Evolutionary conservation across 2,113 vertebrate genomes (phyloP), one percentile per base, ranked within the genome.

Genomic region (Epinephelus cyanopodus): DNA sequence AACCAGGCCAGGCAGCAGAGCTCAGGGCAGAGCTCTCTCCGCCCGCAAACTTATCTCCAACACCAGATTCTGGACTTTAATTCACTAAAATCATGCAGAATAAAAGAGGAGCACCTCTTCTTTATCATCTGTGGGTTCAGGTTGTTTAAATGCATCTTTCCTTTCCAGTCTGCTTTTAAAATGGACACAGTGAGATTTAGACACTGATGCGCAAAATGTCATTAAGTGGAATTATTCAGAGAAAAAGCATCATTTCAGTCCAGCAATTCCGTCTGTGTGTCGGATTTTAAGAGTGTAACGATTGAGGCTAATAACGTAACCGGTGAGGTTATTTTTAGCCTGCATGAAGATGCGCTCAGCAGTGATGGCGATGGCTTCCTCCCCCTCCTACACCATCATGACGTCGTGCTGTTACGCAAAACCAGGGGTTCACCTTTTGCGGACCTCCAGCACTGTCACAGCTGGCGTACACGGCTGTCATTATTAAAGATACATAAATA

Each of bases 331-430:
- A 92, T 93, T 92, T 94, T 87, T 93, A 93, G 91, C 75, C 60
- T 23, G 25, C 53, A 25, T 53, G 84, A 80, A 85, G 90, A 92
- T 58, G 87, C 74, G 85, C 81, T 80, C 82, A 86, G 90, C 85
- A 77, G 87, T 81, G 90, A 91, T 87, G 87, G 83, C 82, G 48
- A 89, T 73, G 85, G 71, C 82, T 61, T 81, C 92, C 83, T 83
- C 90, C 87, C 81, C 80, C 89, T 72, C 87, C 88, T 83, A 89
- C 87, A 65, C 77, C 83, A 83, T 7, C 47, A 68, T 93, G 93
- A 93, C 93, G 91, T 89, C 68, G 76, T 0, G 47, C 69, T 90
- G 84, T 94, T 93, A 94, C 93, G 93, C 91, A 94, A 91, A 90
- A 90, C 45, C 87, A 83, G 92, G 93, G 92, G 92, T 94, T 94